Conservation (phyloP, 2,888 invertebrate genomes). For the Synanthedon myopaeformis region DNA sequence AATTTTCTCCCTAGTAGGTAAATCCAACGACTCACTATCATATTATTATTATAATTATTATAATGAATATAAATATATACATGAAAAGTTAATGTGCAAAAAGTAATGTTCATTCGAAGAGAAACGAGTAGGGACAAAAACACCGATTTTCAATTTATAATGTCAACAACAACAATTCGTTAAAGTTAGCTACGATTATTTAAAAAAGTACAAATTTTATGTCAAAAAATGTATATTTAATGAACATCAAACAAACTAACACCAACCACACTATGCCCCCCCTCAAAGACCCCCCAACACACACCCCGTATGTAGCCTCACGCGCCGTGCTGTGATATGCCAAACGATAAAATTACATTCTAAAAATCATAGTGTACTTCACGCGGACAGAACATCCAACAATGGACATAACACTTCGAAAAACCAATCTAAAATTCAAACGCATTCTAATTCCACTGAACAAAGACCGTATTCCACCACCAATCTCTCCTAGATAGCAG, state of each 20-base stretch:
- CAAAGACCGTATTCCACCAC: too few species aligned
- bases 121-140: constrained; percentile 38
- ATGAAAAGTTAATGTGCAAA: constrained; percentile 53
- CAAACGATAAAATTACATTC: constrained; percentile 50
- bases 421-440: too few species aligned
- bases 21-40: constrained; percentile 33
- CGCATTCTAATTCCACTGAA: too few species aligned
- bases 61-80: constrained; percentile 14
- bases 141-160: constrained; percentile 21
- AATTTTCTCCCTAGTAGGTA: constrained; percentile 32
- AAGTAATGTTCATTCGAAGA: constrained; percentile 39
- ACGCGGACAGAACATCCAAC: too few species aligned
- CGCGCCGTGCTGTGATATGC: constrained; percentile 52
- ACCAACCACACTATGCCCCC: constrained; percentile 29
- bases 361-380: constrained; percentile 18
- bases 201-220: constrained; percentile 50
- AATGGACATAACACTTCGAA: too few species aligned
- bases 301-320: constrained; percentile 38
- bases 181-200: constrained; percentile 29
- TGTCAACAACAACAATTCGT: constrained; percentile 42
- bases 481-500: too few species aligned
- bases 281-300: constrained; percentile 22
- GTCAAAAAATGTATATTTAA: constrained; percentile 26
- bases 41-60: too few species aligned
- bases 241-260: background rate